Evolutionary conservation across 2,888 invertebrate genomes (phyloP).

Genomic region (Folsomia manolachei): DNA sequence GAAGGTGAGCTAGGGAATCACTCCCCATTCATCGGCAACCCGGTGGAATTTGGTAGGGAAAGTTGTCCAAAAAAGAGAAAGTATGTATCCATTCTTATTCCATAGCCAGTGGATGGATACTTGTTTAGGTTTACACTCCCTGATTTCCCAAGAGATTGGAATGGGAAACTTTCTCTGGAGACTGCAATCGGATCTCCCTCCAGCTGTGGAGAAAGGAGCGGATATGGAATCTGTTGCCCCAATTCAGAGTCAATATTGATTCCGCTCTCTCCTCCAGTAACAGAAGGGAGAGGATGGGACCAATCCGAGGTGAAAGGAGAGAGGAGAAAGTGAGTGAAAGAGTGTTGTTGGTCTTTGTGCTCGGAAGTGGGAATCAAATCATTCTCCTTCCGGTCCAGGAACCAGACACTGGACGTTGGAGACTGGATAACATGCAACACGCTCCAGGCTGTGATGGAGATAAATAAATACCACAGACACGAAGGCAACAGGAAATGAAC

Average conservation of each 20-base stretch:
- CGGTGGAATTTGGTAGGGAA: not conserved
- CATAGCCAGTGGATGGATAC: not conserved
- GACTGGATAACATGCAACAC: no score
- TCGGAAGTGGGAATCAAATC: not conserved
- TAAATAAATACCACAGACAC: no score
- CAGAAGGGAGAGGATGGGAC: not conserved
- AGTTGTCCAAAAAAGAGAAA: not conserved
- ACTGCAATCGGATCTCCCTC: not conserved
- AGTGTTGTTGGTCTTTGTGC: not conserved
- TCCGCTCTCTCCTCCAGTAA: no score
- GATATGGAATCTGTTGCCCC: not conserved
- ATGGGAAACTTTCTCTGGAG: not conserved
- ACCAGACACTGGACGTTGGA: not conserved
- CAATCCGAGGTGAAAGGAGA: no score
- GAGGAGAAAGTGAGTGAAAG: no score
- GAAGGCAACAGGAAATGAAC: no score
- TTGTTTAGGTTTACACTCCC: not conserved
- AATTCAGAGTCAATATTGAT: not conserved
- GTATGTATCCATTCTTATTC: no score
- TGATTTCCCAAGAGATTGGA: not conserved
- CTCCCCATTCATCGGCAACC: no score
- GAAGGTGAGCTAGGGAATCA: no score
- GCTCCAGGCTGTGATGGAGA: no score
- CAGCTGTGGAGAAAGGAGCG: not conserved
- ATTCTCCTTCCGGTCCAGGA: not conserved